phyloP scores from a whole-genome alignment of 2,113 vertebrate species.

The Marmota flaviventris region DNA sequence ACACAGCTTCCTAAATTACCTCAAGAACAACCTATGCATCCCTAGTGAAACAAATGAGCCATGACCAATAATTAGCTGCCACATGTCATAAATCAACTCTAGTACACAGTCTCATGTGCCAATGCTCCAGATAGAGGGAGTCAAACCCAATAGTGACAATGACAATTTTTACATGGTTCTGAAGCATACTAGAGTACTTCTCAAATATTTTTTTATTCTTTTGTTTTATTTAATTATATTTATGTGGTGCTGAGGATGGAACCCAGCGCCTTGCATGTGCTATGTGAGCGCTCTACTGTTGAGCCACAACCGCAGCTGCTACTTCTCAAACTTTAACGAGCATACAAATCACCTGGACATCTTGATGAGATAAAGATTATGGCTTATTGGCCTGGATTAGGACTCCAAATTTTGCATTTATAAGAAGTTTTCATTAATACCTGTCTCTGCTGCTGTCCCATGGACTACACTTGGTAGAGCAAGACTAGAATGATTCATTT shows the following conservation, averaged over 20 bases:
- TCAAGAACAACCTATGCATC: background rate
- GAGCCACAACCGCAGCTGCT: no score
- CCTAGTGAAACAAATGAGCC: background rate
- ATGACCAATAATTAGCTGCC: background rate
- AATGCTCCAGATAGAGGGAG: background rate
- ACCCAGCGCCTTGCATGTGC: no score
- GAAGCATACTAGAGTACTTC: background rate
- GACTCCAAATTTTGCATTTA: background rate
- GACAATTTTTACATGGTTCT: background rate
- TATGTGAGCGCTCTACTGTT: no score
- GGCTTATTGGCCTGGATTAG: background rate
- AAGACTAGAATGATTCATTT: conserved; percentile 35
- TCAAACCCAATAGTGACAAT: background rate
- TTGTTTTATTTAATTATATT: no score
- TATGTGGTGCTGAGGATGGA: no score
- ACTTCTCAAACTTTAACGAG: background rate
- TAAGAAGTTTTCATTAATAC: background rate
- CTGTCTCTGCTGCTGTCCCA: background rate
- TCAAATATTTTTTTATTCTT: no score
- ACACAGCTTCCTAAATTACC: background rate
- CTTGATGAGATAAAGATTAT: background rate
- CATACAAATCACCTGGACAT: background rate
- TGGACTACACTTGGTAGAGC: background rate
- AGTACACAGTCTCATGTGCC: background rate
- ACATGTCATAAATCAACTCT: background rate